Evolutionary conservation across 92 coral and sea anemone genomes (phyloP).

Genomic region (Palythoa grandiflora): DNA sequence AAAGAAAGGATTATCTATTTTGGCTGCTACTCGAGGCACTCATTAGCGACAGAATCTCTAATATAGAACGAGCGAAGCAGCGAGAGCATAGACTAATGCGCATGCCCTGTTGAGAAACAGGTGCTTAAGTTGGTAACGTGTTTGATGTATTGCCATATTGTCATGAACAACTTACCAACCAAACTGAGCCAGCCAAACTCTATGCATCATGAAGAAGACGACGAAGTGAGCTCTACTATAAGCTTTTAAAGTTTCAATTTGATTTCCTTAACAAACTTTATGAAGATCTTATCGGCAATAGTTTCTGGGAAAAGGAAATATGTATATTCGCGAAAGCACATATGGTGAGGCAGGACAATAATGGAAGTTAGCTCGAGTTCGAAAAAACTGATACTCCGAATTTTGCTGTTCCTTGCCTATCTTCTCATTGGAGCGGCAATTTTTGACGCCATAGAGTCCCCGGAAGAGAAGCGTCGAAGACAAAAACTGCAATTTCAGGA

Average conservation of each 20-base stretch:
- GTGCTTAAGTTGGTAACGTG: conserved; percentile 73
- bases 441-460: conserved; percentile 78
- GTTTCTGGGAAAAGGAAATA: conserved; percentile 22
- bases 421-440: conserved; percentile 93
- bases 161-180: conserved; percentile 85
- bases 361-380: conserved; percentile 92
- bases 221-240: not conserved
- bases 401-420: conserved; percentile 88
- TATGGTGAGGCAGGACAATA: conserved; percentile 50
- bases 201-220: conserved; percentile 9
- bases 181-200: conserved; percentile 64
- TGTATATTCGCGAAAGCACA: conserved; percentile 34
- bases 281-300: conserved; percentile 34
- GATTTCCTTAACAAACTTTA: conserved; percentile 1
- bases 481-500: conserved; percentile 46
- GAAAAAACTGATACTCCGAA: conserved; percentile 88
- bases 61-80: conserved; percentile 35
- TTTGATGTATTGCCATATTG: conserved; percentile 73
- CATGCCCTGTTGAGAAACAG: conserved; percentile 73
- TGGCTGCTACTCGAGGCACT: conserved; percentile 13
- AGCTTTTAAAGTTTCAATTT: not conserved
- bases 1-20: not conserved
- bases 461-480: conserved; percentile 60
- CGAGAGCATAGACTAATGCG: conserved; percentile 35
- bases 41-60: conserved; percentile 44